A percentile compares a stretch with the other conserved stretches of the same genome.
These are phyloP conservation scores for Eugnorisma glareosa DNA, from an alignment of 2,888 invertebrate genomes.

Conservation along the genomic window DNA sequence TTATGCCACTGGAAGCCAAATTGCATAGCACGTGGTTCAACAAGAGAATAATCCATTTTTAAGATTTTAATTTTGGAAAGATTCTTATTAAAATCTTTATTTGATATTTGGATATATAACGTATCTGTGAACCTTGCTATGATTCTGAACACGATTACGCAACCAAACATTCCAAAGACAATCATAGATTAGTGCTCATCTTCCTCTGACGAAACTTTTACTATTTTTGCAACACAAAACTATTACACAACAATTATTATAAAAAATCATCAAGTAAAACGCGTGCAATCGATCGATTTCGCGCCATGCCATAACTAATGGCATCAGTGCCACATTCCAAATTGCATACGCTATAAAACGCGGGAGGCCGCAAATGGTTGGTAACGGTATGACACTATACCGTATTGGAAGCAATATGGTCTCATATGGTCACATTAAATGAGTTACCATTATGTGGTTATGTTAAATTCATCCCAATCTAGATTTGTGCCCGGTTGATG, in stretches of 20 bases:
- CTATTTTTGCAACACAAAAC: conserved; percentile 38
- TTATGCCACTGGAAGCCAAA: conserved; percentile 44
- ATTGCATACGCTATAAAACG: conserved; percentile 52
- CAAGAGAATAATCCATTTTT: neutral
- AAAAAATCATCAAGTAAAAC: conserved; percentile 28
- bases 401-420: conserved; percentile 50
- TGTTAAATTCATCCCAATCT: conserved; percentile 11
- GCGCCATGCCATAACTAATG: conserved; percentile 60
- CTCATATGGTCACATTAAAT: conserved; percentile 16
- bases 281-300: conserved; percentile 47
- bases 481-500: neutral
- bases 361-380: conserved; percentile 49
- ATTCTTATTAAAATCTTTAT: too few relatives aligned
- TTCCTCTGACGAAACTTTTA: conserved; percentile 46
- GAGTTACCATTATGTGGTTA: conserved; percentile 24
- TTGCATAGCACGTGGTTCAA: conserved; percentile 38
- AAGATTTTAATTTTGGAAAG: too few relatives aligned
- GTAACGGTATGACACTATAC: conserved; percentile 46
- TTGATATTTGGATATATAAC: too few relatives aligned
- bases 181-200: neutral
- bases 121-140: too few relatives aligned
- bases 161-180: neutral
- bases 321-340: conserved; percentile 60
- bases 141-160: neutral
- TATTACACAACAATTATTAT: conserved; percentile 44